phyloP scores from a whole-genome alignment of 2,888 invertebrate species.

The Agrotis exclamationis region DNA sequence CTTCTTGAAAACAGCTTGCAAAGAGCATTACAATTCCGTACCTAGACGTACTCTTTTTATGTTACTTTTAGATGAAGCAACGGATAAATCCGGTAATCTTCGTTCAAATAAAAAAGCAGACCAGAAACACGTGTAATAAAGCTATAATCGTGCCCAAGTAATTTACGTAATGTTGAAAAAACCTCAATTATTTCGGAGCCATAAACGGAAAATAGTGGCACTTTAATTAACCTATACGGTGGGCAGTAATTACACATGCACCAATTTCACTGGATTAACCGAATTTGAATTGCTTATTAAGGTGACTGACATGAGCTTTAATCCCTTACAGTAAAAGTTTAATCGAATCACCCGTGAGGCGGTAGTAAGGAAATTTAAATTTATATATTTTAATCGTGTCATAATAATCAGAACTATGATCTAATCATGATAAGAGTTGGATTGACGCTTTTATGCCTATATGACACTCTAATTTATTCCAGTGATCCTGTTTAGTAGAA shows the following conservation, averaged over 20 bases:
- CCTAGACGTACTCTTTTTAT: background rate
- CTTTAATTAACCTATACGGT: slow-evolving; percentile 69
- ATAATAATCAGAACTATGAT: slow-evolving; percentile 76
- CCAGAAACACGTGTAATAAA: slow-evolving; percentile 59
- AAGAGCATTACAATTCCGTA: background rate
- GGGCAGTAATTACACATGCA: slow-evolving; percentile 77
- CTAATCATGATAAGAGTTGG: slow-evolving; percentile 76
- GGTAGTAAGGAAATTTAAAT: slow-evolving; percentile 62
- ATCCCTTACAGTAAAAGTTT: slow-evolving; percentile 78
- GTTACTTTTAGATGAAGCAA: background rate
- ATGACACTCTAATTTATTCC: slow-evolving; percentile 77
- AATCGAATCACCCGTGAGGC: slow-evolving; percentile 76
- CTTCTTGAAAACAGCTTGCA: background rate
- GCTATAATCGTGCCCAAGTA: slow-evolving; percentile 59
- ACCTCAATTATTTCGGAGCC: slow-evolving; percentile 58
- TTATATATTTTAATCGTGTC: slow-evolving; percentile 70
- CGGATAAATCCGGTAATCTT: slow-evolving; percentile 24
- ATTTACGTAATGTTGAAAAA: slow-evolving; percentile 60
- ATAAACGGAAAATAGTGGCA: slow-evolving; percentile 67
- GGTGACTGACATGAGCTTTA: slow-evolving; percentile 86
- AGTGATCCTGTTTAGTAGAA: slow-evolving; percentile 41
- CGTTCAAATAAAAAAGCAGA: slow-evolving; percentile 27
- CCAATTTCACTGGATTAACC: slow-evolving; percentile 84
- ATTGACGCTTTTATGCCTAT: slow-evolving; percentile 75
- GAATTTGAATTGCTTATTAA: slow-evolving; percentile 89